Evolutionary conservation across 2,113 vertebrate genomes (phyloP), one percentile per base, ranked within the genome.

Genomic region (Hydrochoerus hydrochaeris): DNA sequence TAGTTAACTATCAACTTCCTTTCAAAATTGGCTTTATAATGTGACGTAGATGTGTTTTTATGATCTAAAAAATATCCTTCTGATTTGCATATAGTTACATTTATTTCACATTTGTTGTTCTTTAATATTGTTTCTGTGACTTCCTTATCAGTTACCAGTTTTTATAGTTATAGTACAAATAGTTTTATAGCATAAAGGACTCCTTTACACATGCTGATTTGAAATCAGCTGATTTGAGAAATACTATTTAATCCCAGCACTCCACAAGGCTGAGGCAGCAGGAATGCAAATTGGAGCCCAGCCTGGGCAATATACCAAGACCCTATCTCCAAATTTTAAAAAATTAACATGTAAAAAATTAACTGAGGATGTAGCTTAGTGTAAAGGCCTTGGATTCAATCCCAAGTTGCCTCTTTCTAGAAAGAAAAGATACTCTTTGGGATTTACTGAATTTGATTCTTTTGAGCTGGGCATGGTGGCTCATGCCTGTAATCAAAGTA

Each of bases 381-480:
- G 12, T 30, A 44, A 77, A 77, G 73, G 73, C 73, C 41, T 77
- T 77, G 41, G 24, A 77, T 77, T 41, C 24, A 46, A 30, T 46
- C 41, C 11, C 22, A 75, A 44, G 4, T 22, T 38, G 12, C 26
- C 13, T 12, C 41, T 26, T 26, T 8, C 11, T 12, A 77, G 28
- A 30, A 77, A 77, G 26, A 77, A 28, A 75, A 24, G 41, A 69
- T 84, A 19, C 73, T 73, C 28, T 52, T 94, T 94, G n/a, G 24
- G 38, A 95, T 90, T 90, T 85, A 67, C 10, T 87, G 28, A 77
- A 88, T 90, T 92, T 90, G 41, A 91, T 94, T 92, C 57, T 65
- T 86, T 93, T 85, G 78, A 88, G 38, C 35, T 17, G 16, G 35
- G 65, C 35, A 12, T 69, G 65, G 16, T n/a, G 16, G 35, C n/a